Percentiles rank a stretch among this genome's conserved stretches.
Evolutionary conservation across 1,140 invertebrate genomes (phyloP).

Genomic region (Drosophila carrolli): DNA sequence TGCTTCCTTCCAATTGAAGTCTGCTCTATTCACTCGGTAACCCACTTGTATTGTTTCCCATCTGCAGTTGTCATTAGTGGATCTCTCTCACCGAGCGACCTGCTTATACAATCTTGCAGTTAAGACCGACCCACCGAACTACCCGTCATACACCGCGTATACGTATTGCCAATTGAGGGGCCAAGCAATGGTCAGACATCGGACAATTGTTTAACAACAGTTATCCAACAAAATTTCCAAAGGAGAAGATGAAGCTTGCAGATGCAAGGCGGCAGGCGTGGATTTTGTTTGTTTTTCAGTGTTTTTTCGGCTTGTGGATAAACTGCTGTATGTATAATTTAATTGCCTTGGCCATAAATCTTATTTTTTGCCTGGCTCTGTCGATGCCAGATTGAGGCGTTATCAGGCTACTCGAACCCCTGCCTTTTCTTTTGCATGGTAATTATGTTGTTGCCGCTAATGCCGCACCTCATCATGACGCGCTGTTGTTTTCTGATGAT

Average conservation of each 20-base stretch:
- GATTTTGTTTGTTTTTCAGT: not conserved
- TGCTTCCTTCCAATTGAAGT: constrained; percentile 14
- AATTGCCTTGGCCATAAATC: constrained; percentile 71
- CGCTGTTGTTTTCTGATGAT: constrained; percentile 30
- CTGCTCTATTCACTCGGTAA: constrained; percentile 25
- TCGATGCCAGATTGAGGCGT: constrained; percentile 58
- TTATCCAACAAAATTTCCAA: constrained; percentile 58
- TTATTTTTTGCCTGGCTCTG: constrained; percentile 57
- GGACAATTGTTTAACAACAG: constrained; percentile 45
- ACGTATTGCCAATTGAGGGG: constrained; percentile 15
- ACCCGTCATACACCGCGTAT: constrained; percentile 19
- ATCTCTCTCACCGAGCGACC: constrained; percentile 24
- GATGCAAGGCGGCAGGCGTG: constrained; percentile 1
- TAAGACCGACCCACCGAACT: constrained; percentile 3
- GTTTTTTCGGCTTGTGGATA: constrained; percentile 32
- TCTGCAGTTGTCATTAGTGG: constrained; percentile 47
- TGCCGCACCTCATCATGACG: constrained; percentile 68
- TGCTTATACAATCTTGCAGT: constrained; percentile 39
- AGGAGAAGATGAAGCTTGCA: constrained; percentile 1
- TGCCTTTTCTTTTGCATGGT: constrained; percentile 65
- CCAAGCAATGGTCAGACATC: constrained; percentile 31
- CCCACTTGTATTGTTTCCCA: constrained; percentile 41
- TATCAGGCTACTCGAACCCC: constrained; percentile 26
- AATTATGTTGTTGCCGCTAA: constrained; percentile 78
- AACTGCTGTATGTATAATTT: constrained; percentile 76